Evolutionary conservation across 2,888 invertebrate species (phyloP).

Genomic region (Eupithecia subumbrata): DNA sequence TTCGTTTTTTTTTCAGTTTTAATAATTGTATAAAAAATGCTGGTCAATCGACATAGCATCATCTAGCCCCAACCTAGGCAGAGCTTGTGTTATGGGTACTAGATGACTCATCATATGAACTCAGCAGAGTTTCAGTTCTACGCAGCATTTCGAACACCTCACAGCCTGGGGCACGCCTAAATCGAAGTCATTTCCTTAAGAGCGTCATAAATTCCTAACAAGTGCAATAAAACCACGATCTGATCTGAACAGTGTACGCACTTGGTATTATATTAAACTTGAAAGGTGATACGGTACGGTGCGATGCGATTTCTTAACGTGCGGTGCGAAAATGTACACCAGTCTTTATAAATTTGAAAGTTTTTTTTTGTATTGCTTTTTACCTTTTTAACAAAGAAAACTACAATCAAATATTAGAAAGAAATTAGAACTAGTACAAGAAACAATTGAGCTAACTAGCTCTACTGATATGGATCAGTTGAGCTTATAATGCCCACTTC

Average conservation of each 20-base stretch:
- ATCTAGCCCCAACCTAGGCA: too few relatives aligned
- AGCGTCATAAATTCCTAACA: slow-evolving; percentile 57
- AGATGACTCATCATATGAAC: neutral
- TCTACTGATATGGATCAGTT: too few relatives aligned
- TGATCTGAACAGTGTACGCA: slow-evolving; percentile 43
- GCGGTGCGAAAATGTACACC: neutral
- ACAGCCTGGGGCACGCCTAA: slow-evolving; percentile 46
- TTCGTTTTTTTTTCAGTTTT: too few relatives aligned
- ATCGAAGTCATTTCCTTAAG: slow-evolving; percentile 57
- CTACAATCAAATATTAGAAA: too few relatives aligned
- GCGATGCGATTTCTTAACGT: slow-evolving; percentile 12
- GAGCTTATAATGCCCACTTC: too few relatives aligned
- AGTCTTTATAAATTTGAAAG: neutral
- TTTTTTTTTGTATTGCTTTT: too few relatives aligned
- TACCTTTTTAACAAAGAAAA: too few relatives aligned
- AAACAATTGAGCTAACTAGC: too few relatives aligned
- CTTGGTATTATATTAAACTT: slow-evolving; percentile 32
- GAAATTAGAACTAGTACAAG: too few relatives aligned
- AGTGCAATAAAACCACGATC: slow-evolving; percentile 52
- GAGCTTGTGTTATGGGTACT: too few relatives aligned
- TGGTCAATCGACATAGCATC: too few relatives aligned
- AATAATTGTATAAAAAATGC: too few relatives aligned
- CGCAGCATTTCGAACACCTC: neutral
- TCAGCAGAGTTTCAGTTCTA: slow-evolving; percentile 20
- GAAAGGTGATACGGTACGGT: slow-evolving; percentile 5